A percentile compares a stretch with the other conserved stretches of the same genome.
phyloP scores from a whole-genome alignment of 1,140 invertebrate species.

The Diachasma alloeum region DNA sequence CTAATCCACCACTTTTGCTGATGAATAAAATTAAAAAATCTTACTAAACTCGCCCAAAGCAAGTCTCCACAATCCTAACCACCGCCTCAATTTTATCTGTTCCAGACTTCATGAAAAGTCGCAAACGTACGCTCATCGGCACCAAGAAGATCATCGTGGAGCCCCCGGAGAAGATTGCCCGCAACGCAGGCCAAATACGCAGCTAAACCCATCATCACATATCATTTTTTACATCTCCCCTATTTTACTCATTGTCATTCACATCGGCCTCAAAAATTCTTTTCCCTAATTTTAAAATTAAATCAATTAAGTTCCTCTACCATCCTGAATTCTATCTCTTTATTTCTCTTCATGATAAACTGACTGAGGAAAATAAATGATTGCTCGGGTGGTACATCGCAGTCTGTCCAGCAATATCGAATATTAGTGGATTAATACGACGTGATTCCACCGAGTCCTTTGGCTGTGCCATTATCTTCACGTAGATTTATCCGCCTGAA shows the following conservation, averaged over 20 bases:
- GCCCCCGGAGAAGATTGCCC: conserved; percentile 60
- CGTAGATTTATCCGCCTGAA: conserved; percentile 53
- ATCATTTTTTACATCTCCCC: conserved; percentile 16
- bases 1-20: no score
- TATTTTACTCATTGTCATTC: conserved; percentile 12
- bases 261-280: neutral
- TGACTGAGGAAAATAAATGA: neutral
- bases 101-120: conserved; percentile 64
- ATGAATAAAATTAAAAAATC: no score
- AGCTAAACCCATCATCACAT: conserved; percentile 54
- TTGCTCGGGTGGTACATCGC: neutral
- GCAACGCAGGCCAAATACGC: conserved; percentile 61
- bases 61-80: neutral
- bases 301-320: neutral
- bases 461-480: conserved; percentile 59
- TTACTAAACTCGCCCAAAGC: no score
- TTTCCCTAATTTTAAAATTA: neutral
- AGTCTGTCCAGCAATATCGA: neutral
- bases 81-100: conserved; percentile 33
- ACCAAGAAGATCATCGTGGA: conserved; percentile 60
- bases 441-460: conserved; percentile 40
- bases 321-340: neutral
- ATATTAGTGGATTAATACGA: neutral
- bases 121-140: conserved; percentile 58
- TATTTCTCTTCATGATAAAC: neutral